These are phyloP conservation scores for Rhinoraja longicauda DNA, from an alignment of 2,797 vertebrate genomes.

Conservation along the genomic window DNA sequence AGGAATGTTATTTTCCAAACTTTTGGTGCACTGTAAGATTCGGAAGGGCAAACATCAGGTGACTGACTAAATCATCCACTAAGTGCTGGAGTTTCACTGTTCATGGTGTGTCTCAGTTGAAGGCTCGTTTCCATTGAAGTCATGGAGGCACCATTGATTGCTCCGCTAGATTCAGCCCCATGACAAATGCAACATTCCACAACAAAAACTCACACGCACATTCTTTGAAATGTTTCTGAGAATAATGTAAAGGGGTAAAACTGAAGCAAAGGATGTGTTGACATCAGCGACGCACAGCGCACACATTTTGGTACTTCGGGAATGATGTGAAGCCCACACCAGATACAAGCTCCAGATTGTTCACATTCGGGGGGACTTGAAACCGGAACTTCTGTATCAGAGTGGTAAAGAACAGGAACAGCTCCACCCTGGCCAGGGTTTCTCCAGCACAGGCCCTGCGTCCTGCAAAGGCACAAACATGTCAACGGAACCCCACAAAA, in stretches of 20 bases:
- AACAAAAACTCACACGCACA: not conserved
- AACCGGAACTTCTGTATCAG: slow-evolving; percentile 58
- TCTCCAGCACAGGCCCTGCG: slow-evolving; percentile 57
- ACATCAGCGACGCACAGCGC: slow-evolving; percentile 46
- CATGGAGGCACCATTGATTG: no score
- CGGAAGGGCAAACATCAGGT: no score
- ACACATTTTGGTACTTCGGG: slow-evolving; percentile 52
- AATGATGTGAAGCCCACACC: slow-evolving; percentile 55
- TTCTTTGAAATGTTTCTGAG: not conserved
- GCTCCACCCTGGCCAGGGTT: slow-evolving; percentile 58
- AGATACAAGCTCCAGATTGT: slow-evolving; percentile 50
- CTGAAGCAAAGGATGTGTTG: not conserved
- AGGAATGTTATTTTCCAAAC: no score
- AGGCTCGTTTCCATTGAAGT: not conserved
- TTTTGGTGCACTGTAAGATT: not conserved
- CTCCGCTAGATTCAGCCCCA: not conserved
- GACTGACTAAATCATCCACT: not conserved
- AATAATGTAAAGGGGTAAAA: not conserved
- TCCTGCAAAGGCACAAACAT: slow-evolving; percentile 46
- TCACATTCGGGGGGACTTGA: slow-evolving; percentile 47
- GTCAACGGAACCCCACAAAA: not conserved
- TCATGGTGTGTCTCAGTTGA: not conserved
- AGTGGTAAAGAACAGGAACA: slow-evolving; percentile 58
- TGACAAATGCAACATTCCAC: not conserved
- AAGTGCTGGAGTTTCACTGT: not conserved